A percentile compares a stretch with the other conserved stretches of the same genome.
These are phyloP conservation scores for Bugula neritina DNA, from an alignment of 2,888 invertebrate genomes.

Conservation along the genomic window DNA sequence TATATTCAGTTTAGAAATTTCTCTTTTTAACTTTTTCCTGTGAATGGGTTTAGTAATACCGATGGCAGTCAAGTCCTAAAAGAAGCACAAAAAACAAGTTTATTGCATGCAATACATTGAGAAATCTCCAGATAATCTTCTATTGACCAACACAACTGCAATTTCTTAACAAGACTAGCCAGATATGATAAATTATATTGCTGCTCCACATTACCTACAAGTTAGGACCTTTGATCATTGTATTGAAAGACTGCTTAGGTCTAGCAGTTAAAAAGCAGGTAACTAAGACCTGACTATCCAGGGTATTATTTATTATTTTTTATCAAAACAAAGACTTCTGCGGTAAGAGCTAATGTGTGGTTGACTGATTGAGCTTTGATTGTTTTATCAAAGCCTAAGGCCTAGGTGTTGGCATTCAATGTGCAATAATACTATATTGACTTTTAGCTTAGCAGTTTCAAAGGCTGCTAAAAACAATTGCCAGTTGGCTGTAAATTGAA, in stretches of 20 bases:
- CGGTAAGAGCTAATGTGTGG: not conserved
- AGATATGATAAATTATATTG: no score
- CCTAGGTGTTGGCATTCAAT: not conserved
- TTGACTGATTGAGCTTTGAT: not conserved
- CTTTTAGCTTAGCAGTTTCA: not conserved
- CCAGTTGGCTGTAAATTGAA: not conserved
- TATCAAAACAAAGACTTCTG: not conserved
- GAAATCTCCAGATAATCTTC: no score
- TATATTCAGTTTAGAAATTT: slow-evolving; percentile 87
- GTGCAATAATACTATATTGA: not conserved
- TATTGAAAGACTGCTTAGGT: no score
- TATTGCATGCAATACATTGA: no score
- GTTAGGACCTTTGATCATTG: no score
- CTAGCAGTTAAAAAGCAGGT: no score
- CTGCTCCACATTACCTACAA: no score
- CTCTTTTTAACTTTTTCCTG: slow-evolving; percentile 87
- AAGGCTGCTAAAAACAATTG: no score
- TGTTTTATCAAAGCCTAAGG: not conserved
- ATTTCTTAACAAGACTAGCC: no score
- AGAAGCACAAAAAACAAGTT: no score
- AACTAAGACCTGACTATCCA: no score
- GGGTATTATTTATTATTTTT: not conserved
- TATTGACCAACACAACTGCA: no score
- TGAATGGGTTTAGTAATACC: slow-evolving; percentile 94
- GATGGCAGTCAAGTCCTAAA: slow-evolving; percentile 62